Conservation (phyloP, 2,113 vertebrate species). For the Spermophilus dauricus region DNA sequence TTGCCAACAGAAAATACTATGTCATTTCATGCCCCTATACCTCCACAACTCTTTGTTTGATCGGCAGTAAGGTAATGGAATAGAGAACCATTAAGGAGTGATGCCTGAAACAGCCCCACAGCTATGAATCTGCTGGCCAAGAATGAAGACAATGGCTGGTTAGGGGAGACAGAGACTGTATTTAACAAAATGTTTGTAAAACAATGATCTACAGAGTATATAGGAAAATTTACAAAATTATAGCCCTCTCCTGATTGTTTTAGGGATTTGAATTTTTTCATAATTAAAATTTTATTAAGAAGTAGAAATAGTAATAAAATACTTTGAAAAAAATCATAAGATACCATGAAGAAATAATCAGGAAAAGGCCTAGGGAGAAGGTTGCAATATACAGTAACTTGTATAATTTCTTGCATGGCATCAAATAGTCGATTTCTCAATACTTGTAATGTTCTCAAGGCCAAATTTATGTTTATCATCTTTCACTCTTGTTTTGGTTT, state of each 20-base stretch:
- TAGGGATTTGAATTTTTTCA: not conserved
- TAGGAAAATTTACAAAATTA: constrained; percentile 27
- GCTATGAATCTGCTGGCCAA: not conserved
- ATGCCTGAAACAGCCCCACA: not conserved
- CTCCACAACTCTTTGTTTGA: not conserved
- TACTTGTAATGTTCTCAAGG: constrained; percentile 37
- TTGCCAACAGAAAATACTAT: not conserved
- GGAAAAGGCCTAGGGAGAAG: not conserved
- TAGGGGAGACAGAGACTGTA: not conserved
- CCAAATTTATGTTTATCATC: not conserved
- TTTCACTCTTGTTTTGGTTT: not conserved
- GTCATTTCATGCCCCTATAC: not conserved
- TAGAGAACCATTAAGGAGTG: not conserved
- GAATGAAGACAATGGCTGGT: not conserved
- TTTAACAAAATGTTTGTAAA: not conserved
- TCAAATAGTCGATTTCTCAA: not conserved
- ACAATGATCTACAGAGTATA: not conserved
- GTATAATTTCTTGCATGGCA: not conserved
- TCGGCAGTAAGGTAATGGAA: not conserved
- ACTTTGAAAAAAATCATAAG: not conserved
- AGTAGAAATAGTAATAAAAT: constrained; percentile 46
- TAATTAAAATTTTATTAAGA: constrained; percentile 53
- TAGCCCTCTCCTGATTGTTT: not conserved
- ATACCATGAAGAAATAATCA: constrained; percentile 40
- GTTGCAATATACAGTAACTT: not conserved